These are phyloP conservation scores for Cylas formicarius DNA, from an alignment of 1,140 invertebrate genomes.

Conservation along the genomic window DNA sequence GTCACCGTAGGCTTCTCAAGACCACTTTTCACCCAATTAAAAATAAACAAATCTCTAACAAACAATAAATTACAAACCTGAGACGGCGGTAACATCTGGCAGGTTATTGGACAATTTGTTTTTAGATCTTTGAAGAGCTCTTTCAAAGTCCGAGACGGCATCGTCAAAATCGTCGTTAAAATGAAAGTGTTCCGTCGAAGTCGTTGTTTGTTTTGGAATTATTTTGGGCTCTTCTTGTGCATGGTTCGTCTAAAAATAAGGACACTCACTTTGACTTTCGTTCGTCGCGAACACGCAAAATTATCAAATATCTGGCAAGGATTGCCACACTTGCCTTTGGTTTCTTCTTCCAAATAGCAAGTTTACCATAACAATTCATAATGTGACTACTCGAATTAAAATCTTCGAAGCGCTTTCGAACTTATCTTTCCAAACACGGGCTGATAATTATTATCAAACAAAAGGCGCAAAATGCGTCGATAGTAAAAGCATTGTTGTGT, in stretches of 20 bases:
- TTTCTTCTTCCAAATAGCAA: too few relatives aligned
- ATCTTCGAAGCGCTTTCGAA: too few relatives aligned
- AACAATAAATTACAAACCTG: conserved; percentile 34
- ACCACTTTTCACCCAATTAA: too few relatives aligned
- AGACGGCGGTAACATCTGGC: conserved; percentile 41
- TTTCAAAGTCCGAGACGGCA: conserved; percentile 68
- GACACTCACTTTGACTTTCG: background rate
- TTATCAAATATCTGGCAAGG: too few relatives aligned
- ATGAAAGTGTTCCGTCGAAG: conserved; percentile 21
- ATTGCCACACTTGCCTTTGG: too few relatives aligned
- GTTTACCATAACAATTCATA: too few relatives aligned
- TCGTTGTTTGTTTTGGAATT: conserved; percentile 32
- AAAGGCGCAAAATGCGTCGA: background rate
- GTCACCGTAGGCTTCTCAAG: background rate
- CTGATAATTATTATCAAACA: too few relatives aligned
- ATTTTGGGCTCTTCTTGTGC: conserved; percentile 35
- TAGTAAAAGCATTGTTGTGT: background rate
- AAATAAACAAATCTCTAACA: too few relatives aligned
- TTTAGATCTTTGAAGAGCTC: conserved; percentile 52
- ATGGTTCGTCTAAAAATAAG: conserved; percentile 5
- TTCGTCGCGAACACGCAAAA: background rate
- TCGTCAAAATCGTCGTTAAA: conserved; percentile 49
- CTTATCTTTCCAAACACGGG: too few relatives aligned
- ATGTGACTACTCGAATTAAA: too few relatives aligned
- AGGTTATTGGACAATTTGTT: conserved; percentile 35